Evolutionary conservation across 2,888 invertebrate species (phyloP).

Genomic region (Idaea straminata): DNA sequence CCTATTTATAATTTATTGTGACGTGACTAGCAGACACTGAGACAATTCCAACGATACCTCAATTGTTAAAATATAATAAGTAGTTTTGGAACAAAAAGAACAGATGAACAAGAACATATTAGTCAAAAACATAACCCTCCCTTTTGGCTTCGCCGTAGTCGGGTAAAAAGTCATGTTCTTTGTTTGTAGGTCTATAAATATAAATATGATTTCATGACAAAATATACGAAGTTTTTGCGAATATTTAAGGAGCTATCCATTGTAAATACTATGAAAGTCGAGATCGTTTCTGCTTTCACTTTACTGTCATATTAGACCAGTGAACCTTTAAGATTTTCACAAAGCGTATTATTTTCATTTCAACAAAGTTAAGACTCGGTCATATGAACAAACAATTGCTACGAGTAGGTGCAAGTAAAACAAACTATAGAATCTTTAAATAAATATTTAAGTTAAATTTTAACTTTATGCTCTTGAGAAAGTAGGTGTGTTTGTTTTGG

Average conservation of each 20-base stretch:
- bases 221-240: neutral
- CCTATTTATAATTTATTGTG: too few species aligned
- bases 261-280: conserved; percentile 20
- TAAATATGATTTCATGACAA: neutral
- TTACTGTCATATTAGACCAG: conserved; percentile 26
- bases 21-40: too few species aligned
- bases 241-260: conserved; percentile 5
- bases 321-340: conserved; percentile 25
- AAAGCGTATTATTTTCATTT: conserved; percentile 18
- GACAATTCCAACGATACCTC: too few species aligned
- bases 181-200: neutral
- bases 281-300: conserved; percentile 21
- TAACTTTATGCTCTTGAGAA: neutral
- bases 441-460: neutral
- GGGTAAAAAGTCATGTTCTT: too few species aligned
- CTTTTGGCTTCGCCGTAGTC: too few species aligned
- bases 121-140: too few species aligned
- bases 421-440: neutral
- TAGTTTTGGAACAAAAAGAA: too few species aligned
- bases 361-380: conserved; percentile 13
- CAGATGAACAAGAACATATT: too few species aligned
- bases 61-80: too few species aligned
- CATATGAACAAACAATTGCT: neutral
- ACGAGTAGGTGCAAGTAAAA: neutral
- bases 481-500: neutral